Evolutionary conservation across 2,797 vertebrate genomes (phyloP), one percentile per base, ranked within the genome.

Genomic region (Bovichtus variegatus): DNA sequence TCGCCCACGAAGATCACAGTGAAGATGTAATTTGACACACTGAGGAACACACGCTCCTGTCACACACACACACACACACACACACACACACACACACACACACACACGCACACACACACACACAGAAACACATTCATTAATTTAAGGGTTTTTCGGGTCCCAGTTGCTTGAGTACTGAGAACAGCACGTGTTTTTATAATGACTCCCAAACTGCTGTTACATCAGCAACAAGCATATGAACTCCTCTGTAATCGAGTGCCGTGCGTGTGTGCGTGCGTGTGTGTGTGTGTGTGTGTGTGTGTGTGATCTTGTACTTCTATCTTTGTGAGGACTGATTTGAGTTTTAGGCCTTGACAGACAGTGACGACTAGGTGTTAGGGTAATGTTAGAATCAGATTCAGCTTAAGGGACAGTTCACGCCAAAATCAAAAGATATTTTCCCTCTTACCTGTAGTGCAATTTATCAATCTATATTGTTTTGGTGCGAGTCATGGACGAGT

Each of bases 1-100:
- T 99, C 98, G 4, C 91, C 94, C 83, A 99, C 96, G 51, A 99
- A 99, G 94, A 99, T 99, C 69, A 96, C 97, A 49, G 98, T 99
- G 94, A 99, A 99, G 94, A 99, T 94, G 92, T 99, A 97, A 94
- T 99, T 99, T 92, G 98, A 99, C 86, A 98, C 94, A 46, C 95
- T 98, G 71, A 99, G 95, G 92, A 99, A 99, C 78, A 95, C 86
- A 47, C 98, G 96, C 82, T 99, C 98, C 98, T 99, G 94, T 64
- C 86, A 93, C 86, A 96, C 94, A 36, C 92, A 94, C 4, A 95
- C 94, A 82, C 53, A 59, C 38, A 76, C 44, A 71, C 21, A 71
- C 23, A 64, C 57, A 74, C 34, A 69, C 18, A 67, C 4, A 43
- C 12, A 71, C 23, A 40, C 10, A 21, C 94, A 54, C 18, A 46